Conservation (phyloP, 2,113 vertebrate species). For the Psophia crepitans region DNA sequence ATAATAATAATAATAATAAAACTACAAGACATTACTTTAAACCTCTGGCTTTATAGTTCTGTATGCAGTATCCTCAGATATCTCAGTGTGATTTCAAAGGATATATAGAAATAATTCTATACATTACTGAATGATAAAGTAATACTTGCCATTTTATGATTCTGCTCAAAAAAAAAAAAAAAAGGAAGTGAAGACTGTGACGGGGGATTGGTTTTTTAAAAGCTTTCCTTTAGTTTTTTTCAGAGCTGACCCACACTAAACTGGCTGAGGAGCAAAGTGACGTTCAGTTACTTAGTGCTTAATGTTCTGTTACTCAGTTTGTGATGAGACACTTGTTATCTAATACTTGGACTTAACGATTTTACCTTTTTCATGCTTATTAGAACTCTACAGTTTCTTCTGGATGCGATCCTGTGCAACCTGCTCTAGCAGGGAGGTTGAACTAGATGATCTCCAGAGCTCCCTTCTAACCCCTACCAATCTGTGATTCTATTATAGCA, state of each 20-base stretch:
- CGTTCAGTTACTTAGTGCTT: constrained; percentile 4
- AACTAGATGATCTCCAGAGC: no score
- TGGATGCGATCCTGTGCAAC: no score
- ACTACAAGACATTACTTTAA: neutral
- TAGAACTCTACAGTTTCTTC: neutral
- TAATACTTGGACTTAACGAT: neutral
- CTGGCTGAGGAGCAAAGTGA: constrained; percentile 3
- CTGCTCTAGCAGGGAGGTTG: no score
- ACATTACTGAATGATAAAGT: neutral
- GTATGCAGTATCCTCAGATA: neutral
- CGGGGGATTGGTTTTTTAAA: neutral
- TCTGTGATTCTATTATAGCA: neutral
- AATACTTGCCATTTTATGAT: neutral
- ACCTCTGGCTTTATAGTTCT: neutral
- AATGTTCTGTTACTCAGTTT: neutral
- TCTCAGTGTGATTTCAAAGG: neutral
- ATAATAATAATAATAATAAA: neutral
- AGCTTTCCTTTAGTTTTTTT: constrained; percentile 25
- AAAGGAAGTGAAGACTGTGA: constrained; percentile 5
- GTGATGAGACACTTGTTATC: neutral
- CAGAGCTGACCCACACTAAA: neutral
- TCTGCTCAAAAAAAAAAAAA: neutral
- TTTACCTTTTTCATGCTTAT: neutral
- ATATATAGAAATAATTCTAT: constrained; percentile 23
- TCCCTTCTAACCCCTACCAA: no score